phyloP scores from a whole-genome alignment of 1,140 invertebrate genomes.

The Sitobion miscanthi region DNA sequence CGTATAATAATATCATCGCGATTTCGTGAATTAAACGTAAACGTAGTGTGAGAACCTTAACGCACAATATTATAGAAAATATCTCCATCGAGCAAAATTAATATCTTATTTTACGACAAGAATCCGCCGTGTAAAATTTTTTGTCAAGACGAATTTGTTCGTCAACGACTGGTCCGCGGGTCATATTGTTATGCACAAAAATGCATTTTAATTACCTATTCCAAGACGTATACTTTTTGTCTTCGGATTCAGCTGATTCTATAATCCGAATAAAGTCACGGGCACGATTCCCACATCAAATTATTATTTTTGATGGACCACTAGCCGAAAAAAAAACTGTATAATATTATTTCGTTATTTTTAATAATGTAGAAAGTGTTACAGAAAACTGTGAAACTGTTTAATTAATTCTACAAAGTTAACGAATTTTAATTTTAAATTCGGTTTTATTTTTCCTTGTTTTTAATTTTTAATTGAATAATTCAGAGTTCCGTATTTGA shows the following conservation, averaged over 20 bases:
- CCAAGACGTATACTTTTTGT: no score
- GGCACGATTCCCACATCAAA: background rate
- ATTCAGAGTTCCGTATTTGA: background rate
- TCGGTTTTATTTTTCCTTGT: background rate
- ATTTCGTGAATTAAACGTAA: background rate
- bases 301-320: background rate
- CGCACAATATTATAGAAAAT: background rate
- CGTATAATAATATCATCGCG: background rate
- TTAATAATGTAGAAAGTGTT: background rate
- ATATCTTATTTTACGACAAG: background rate
- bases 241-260: background rate
- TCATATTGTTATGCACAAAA: background rate
- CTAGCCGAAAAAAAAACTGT: background rate
- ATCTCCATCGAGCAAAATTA: background rate
- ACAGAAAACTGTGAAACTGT: background rate
- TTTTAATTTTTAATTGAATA: background rate
- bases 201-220: background rate
- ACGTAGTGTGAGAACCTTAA: background rate
- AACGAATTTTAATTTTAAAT: background rate
- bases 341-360: background rate
- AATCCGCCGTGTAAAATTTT: background rate
- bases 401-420: slow-evolving; percentile 3
- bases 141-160: background rate
- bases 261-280: background rate
- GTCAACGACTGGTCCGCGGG: background rate